phyloP scores from a whole-genome alignment of 2,797 vertebrate genomes.

The Poeciliopsis paucimaculata region DNA sequence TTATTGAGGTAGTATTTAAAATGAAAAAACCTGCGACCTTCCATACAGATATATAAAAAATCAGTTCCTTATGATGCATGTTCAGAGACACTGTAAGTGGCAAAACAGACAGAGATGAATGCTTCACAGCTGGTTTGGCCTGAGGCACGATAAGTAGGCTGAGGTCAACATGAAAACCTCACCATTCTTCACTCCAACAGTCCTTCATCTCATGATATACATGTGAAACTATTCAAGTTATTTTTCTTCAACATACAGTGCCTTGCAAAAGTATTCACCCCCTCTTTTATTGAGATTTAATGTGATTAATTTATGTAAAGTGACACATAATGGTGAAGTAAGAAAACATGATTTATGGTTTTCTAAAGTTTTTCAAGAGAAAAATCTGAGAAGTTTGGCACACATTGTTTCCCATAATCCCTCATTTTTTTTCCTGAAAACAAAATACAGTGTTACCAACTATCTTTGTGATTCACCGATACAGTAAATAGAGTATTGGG shows the following conservation, averaged over 20 bases:
- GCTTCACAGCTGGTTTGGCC: slow-evolving; percentile 66
- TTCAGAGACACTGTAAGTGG: slow-evolving; percentile 58
- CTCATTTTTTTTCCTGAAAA: neutral
- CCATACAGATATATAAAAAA: slow-evolving; percentile 56
- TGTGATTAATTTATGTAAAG: neutral
- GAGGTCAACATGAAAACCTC: slow-evolving; percentile 53
- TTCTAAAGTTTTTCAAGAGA: neutral
- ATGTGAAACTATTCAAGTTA: slow-evolving; percentile 41
- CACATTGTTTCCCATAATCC: too few species aligned
- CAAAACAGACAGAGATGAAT: slow-evolving; percentile 69
- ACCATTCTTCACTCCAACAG: slow-evolving; percentile 29
- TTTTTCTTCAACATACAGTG: slow-evolving; percentile 35
- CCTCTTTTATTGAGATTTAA: neutral
- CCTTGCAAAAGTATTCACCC: neutral
- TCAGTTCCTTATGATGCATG: slow-evolving; percentile 61
- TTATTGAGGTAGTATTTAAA: slow-evolving; percentile 54
- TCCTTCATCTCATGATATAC: slow-evolving; percentile 9
- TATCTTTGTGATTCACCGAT: neutral
- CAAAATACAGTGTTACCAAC: neutral
- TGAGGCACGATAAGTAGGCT: slow-evolving; percentile 47
- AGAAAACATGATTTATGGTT: neutral
- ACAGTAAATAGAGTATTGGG: neutral
- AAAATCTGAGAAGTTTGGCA: neutral
- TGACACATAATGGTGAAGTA: neutral
- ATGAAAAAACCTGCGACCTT: slow-evolving; percentile 54